phyloP scores from a whole-genome alignment of 1,140 invertebrate species.

The Drosophila sp. region DNA sequence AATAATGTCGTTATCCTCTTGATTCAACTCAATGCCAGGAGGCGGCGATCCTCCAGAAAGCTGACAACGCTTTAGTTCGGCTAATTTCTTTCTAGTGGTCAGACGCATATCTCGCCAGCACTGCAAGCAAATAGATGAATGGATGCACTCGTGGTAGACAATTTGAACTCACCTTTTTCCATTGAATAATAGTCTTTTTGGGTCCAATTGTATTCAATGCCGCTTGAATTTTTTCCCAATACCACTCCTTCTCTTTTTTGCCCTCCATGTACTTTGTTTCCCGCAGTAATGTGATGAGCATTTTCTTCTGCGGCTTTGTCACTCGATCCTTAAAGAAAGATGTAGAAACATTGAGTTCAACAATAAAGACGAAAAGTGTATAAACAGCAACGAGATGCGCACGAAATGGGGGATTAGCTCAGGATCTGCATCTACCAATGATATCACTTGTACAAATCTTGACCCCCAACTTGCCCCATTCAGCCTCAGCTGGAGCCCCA shows the following conservation, averaged over 20 bases:
- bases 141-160: background rate
- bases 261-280: constrained; percentile 82
- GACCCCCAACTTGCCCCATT: constrained; percentile 4
- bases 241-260: constrained; percentile 82
- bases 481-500: background rate
- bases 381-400: background rate
- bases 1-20: constrained; percentile 81
- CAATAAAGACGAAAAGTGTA: background rate
- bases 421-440: background rate
- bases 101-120: constrained; percentile 81
- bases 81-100: constrained; percentile 76
- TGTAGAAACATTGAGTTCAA: constrained; percentile 39
- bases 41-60: constrained; percentile 77
- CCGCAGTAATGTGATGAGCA: constrained; percentile 78
- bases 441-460: constrained; percentile 4
- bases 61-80: constrained; percentile 77
- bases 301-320: constrained; percentile 81
- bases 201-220: constrained; percentile 79
- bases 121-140: constrained; percentile 27
- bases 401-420: background rate
- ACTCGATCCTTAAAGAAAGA: constrained; percentile 78
- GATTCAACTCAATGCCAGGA: constrained; percentile 76
- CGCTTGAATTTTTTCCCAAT: constrained; percentile 81
- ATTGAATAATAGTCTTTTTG: constrained; percentile 82
- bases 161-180: constrained; percentile 69